Conservation (phyloP, 2,113 vertebrate genomes). For the Puntigrus tetrazona region DNA sequence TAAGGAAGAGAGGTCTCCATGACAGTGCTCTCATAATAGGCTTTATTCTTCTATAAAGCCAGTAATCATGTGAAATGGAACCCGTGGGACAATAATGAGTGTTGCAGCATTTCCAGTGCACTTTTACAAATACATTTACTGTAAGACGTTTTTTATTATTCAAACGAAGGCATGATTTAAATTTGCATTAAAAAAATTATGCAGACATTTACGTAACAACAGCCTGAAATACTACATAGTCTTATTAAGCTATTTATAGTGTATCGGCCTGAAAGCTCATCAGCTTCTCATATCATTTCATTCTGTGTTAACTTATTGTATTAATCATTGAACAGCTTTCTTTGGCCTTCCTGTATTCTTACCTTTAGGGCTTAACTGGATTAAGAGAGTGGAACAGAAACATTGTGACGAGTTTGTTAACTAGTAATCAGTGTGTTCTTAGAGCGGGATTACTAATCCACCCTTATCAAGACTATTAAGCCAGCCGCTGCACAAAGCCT, state of each 20-base stretch:
- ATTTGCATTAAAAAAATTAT: not conserved
- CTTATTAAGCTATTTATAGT: too few species aligned
- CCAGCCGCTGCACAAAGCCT: conserved; percentile 51
- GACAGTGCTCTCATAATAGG: conserved; percentile 34
- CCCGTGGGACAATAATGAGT: not conserved
- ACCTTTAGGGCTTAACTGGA: conserved; percentile 47
- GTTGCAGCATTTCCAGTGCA: not conserved
- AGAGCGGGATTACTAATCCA: conserved; percentile 57
- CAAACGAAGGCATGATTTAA: not conserved
- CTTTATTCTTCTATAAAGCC: conserved; percentile 39
- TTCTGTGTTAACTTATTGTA: conserved; percentile 34
- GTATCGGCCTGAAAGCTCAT: too few species aligned
- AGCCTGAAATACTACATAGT: too few species aligned
- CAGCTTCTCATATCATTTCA: conserved; percentile 21
- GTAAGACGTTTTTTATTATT: not conserved
- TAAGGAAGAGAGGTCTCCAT: conserved; percentile 40
- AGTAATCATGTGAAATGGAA: conserved; percentile 48
- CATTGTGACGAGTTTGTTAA: conserved; percentile 59
- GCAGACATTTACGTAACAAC: too few species aligned
- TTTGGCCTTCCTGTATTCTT: conserved; percentile 42
- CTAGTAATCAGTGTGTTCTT: conserved; percentile 54
- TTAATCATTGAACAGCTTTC: conserved; percentile 27
- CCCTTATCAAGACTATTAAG: conserved; percentile 54
- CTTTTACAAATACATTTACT: not conserved
- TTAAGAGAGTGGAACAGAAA: conserved; percentile 58